Conservation (phyloP, 2,888 invertebrate species). For the Muscina levida region DNA sequence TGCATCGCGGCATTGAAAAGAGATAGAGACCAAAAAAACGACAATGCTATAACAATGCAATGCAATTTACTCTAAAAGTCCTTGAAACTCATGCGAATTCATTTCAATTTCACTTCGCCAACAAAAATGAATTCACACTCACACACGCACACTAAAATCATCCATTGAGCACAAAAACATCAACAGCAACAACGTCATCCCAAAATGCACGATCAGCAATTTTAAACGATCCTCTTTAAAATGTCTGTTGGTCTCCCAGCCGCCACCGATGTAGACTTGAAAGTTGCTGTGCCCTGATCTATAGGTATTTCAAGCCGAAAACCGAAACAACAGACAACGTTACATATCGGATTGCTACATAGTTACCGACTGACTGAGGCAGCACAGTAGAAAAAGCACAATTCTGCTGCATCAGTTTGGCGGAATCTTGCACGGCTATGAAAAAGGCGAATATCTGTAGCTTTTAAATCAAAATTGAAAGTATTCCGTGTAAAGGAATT, state of each 20-base stretch:
- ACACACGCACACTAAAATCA: conserved; percentile 10
- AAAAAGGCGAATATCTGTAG: conserved; percentile 12
- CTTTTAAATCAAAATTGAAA: conserved; percentile 37
- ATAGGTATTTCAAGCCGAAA: conserved; percentile 48
- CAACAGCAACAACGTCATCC: conserved; percentile 34
- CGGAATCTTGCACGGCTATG: conserved; percentile 6
- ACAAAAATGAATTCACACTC: conserved; percentile 35
- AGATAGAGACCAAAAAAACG: too few species aligned
- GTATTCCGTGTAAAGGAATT: conserved; percentile 3
- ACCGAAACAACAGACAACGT: not conserved
- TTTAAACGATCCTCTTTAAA: conserved; percentile 67
- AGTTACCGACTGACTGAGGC: too few species aligned
- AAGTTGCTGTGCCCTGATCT: conserved; percentile 52
- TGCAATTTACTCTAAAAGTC: conserved; percentile 46
- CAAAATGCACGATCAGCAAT: conserved; percentile 68
- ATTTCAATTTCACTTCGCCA: conserved; percentile 61
- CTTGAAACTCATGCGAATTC: conserved; percentile 63
- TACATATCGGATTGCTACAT: not conserved
- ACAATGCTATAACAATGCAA: too few species aligned
- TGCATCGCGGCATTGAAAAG: too few species aligned
- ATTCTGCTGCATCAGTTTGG: conserved; percentile 1
- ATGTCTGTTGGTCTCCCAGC: conserved; percentile 39
- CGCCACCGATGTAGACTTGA: not conserved
- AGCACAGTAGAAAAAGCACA: conserved; percentile 1
- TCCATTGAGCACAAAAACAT: conserved; percentile 18